Evolutionary conservation across 2,113 vertebrate genomes (phyloP).

Genomic region (Crotalus viridis): DNA sequence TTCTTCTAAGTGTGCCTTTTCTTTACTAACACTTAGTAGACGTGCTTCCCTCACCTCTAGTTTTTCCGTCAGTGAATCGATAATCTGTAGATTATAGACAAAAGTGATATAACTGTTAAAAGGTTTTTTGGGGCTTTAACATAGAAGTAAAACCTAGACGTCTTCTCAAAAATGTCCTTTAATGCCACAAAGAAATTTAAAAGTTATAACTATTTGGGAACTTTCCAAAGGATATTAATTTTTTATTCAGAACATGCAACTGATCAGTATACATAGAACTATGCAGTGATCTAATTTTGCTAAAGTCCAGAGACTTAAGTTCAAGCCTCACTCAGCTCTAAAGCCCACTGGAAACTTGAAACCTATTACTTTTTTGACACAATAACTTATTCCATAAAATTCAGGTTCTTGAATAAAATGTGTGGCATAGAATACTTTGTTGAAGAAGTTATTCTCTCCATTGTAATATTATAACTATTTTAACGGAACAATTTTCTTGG

Average conservation of each 20-base stretch:
- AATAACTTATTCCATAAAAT: background rate
- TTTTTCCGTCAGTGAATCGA: slow-evolving; percentile 86
- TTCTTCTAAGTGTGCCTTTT: slow-evolving; percentile 92
- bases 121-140: background rate
- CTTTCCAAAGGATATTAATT: background rate
- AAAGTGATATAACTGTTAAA: slow-evolving; percentile 26
- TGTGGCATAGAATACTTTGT: background rate
- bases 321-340: background rate
- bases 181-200: background rate
- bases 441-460: background rate
- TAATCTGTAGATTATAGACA: slow-evolving; percentile 74
- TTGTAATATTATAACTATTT: background rate
- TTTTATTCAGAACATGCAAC: background rate
- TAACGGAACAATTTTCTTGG: background rate
- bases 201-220: background rate
- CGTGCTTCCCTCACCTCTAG: slow-evolving; percentile 94
- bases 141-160: background rate
- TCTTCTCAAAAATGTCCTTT: background rate
- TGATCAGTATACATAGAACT: background rate
- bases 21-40: slow-evolving; percentile 90
- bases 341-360: background rate
- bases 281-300: background rate
- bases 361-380: background rate
- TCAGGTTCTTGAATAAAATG: background rate
- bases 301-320: background rate